These are phyloP conservation scores for Hirundo rustica DNA, from an alignment of 2,797 vertebrate genomes.

Conservation along the genomic window DNA sequence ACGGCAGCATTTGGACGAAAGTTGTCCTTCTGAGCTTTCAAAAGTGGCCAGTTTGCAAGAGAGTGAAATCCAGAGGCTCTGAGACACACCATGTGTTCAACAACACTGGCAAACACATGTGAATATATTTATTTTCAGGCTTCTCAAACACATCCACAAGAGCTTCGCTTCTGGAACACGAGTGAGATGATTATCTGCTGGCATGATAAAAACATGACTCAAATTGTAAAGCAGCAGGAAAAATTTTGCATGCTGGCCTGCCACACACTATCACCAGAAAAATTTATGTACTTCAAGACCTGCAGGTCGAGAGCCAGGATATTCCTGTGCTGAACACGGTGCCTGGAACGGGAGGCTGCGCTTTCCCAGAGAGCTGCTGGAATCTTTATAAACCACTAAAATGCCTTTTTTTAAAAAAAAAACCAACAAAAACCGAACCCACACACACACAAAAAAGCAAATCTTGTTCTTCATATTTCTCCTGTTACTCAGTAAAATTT, in stretches of 20 bases:
- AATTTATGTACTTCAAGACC: neutral
- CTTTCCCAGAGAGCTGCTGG: neutral
- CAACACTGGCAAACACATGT: neutral
- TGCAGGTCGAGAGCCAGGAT: constrained; percentile 7
- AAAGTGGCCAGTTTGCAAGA: neutral
- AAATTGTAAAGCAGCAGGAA: neutral
- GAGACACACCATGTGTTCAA: neutral
- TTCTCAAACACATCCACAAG: neutral
- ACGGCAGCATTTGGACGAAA: neutral
- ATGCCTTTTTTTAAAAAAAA: neutral
- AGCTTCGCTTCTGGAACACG: neutral
- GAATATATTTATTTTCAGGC: neutral
- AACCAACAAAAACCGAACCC: neutral
- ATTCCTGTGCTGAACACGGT: neutral
- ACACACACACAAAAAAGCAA: neutral
- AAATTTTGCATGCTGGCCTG: neutral
- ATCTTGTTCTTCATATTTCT: constrained; percentile 5
- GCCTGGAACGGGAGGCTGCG: neutral
- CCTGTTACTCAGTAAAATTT: neutral
- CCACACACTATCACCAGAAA: neutral
- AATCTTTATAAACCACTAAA: constrained; percentile 32
- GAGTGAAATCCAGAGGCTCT: neutral
- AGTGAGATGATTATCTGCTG: neutral
- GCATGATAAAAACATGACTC: neutral
- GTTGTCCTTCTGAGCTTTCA: neutral